Conservation (phyloP, 2,888 invertebrate species). For the Therioaphis trifolii region DNA sequence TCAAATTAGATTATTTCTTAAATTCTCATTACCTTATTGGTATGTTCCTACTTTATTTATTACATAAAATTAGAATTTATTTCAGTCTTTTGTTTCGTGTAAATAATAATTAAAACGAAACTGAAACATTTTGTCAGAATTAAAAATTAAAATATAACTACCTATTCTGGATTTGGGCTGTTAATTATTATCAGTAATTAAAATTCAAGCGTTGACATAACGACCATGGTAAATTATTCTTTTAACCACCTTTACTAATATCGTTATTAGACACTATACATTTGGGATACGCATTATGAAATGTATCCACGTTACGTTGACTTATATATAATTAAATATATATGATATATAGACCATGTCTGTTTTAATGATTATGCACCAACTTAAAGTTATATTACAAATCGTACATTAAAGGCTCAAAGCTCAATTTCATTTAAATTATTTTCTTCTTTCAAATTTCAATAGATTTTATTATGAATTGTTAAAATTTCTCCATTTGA, state of each 20-base stretch:
- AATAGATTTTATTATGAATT: slow-evolving; percentile 55
- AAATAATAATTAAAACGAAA: slow-evolving; percentile 55
- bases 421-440: slow-evolving; percentile 56
- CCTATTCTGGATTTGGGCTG: slow-evolving; percentile 34
- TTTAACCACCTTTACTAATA: slow-evolving; percentile 40
- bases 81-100: slow-evolving; percentile 57
- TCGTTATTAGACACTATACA: slow-evolving; percentile 46
- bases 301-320: slow-evolving; percentile 43
- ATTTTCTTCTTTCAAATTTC: slow-evolving; percentile 59
- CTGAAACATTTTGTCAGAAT: slow-evolving; percentile 42
- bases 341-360: slow-evolving; percentile 43
- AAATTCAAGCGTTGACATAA: slow-evolving; percentile 34
- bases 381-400: slow-evolving; percentile 55
- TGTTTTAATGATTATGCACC: slow-evolving; percentile 58
- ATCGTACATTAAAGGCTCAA: slow-evolving; percentile 51
- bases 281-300: slow-evolving; percentile 42
- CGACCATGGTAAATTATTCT: slow-evolving; percentile 40
- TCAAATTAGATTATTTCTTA: slow-evolving; percentile 58
- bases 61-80: slow-evolving; percentile 53
- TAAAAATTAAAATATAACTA: slow-evolving; percentile 28
- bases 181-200: slow-evolving; percentile 46
- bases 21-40: slow-evolving; percentile 57
- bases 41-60: slow-evolving; percentile 60
- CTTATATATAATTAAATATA: slow-evolving; percentile 4
- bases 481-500: slow-evolving; percentile 57